These are phyloP conservation scores for Babyrousa celebensis DNA, from an alignment of 2,797 vertebrate genomes.

Conservation along the genomic window DNA sequence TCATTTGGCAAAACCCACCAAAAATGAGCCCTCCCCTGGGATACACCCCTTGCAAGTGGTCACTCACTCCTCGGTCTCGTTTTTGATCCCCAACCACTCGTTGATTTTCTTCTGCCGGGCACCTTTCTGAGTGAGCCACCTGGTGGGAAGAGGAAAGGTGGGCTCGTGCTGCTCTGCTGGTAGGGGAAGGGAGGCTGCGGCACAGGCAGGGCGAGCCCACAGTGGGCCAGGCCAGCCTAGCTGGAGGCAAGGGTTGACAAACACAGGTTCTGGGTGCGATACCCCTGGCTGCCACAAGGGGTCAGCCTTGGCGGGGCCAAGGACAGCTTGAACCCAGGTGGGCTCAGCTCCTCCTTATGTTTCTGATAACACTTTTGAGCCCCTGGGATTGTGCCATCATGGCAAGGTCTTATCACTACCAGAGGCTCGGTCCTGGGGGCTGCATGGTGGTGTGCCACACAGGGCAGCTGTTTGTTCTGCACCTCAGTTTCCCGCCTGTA, in stretches of 20 bases:
- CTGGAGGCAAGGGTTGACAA: background rate
- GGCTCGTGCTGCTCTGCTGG: background rate
- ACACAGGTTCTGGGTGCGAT: background rate
- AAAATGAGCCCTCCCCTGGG: fast-evolving
- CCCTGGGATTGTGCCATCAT: fast-evolving
- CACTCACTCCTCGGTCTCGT: constrained; percentile 96
- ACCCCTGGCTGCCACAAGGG: background rate
- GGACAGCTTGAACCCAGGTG: background rate
- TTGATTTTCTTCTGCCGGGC: constrained; percentile 96
- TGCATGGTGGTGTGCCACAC: background rate
- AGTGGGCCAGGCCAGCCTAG: no score
- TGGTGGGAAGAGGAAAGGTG: constrained; percentile 83
- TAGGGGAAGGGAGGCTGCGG: background rate
- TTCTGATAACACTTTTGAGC: background rate
- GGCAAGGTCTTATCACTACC: background rate
- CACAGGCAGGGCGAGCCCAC: background rate
- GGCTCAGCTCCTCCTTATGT: background rate
- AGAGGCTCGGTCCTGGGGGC: background rate
- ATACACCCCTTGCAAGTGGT: background rate
- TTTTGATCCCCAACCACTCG: constrained; percentile 95
- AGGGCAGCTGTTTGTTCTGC: no score
- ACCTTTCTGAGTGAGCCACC: constrained; percentile 96
- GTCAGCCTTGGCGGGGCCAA: background rate
- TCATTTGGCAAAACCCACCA: background rate
- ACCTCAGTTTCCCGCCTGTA: background rate